phyloP scores from a whole-genome alignment of 2,797 vertebrate genomes.

The Mallotus villosus region DNA sequence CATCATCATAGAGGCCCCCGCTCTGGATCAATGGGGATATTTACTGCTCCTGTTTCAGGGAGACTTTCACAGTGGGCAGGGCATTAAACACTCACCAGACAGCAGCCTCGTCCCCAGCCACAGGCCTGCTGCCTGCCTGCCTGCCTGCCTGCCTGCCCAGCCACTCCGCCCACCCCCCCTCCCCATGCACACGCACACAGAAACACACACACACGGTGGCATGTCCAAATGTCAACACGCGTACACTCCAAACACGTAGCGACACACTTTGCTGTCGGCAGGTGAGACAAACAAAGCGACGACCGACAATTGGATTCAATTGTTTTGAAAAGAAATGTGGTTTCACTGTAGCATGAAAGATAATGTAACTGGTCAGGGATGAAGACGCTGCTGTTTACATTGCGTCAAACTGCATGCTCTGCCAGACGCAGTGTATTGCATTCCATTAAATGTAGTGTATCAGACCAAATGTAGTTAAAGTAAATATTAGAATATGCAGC shows the following conservation, averaged over 20 bases:
- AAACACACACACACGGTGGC: slow-evolving; percentile 34
- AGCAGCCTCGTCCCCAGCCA: slow-evolving; percentile 67
- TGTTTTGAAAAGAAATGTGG: not conserved
- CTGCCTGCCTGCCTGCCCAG: slow-evolving; percentile 23
- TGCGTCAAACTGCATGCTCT: slow-evolving; percentile 51
- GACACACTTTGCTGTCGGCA: not conserved
- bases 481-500: slow-evolving; percentile 7
- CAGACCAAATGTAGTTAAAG: slow-evolving; percentile 13
- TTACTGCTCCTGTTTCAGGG: slow-evolving; percentile 82
- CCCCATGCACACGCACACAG: not conserved
- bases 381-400: slow-evolving; percentile 44
- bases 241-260: slow-evolving; percentile 37
- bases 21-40: slow-evolving; percentile 83
- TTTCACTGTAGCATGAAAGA: too few species aligned
- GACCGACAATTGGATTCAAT: not conserved
- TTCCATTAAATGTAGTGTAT: not conserved
- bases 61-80: slow-evolving; percentile 77
- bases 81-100: slow-evolving; percentile 80
- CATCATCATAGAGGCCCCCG: slow-evolving; percentile 81
- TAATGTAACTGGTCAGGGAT: too few species aligned
- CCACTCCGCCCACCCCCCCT: not conserved
- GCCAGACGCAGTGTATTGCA: slow-evolving; percentile 4
- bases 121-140: slow-evolving; percentile 49
- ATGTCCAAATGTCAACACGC: slow-evolving; percentile 69
- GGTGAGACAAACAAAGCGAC: not conserved